phyloP scores from a whole-genome alignment of 1,140 invertebrate genomes.

The Ooceraea biroi region DNA sequence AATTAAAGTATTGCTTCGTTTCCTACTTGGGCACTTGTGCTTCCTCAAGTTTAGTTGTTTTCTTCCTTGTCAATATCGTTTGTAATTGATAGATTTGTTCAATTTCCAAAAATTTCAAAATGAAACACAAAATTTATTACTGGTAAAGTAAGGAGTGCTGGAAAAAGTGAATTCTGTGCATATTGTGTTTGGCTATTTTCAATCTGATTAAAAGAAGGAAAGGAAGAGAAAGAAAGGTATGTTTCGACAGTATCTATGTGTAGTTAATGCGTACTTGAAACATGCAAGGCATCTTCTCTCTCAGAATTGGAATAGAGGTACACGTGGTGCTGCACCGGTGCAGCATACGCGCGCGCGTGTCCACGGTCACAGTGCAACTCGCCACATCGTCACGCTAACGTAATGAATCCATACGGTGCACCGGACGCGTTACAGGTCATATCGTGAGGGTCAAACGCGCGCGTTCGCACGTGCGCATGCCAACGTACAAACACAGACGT shows the following conservation, averaged over 20 bases:
- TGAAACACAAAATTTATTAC: no score
- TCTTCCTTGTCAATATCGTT: background rate
- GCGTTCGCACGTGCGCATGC: conserved; percentile 43
- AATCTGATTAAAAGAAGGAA: background rate
- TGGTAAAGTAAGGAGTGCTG: no score
- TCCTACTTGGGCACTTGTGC: no score
- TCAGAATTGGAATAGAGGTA: background rate
- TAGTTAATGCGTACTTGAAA: conserved; percentile 3
- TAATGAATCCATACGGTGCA: conserved; percentile 69
- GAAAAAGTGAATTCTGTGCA: background rate
- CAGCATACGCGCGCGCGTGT: conserved; percentile 39
- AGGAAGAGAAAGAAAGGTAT: background rate
- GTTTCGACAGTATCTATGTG: background rate
- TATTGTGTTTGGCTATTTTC: background rate
- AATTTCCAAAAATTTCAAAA: no score
- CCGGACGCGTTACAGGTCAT: conserved; percentile 68
- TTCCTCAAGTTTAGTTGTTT: no score
- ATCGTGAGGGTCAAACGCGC: conserved; percentile 58
- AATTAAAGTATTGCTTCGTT: no score
- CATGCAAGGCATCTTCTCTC: conserved; percentile 13
- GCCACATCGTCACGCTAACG: conserved; percentile 64
- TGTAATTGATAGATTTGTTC: background rate
- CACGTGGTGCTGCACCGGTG: conserved; percentile 59
- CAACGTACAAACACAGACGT: conserved; percentile 11
- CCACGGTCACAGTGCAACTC: conserved; percentile 26